Evolutionary conservation across 2,113 vertebrate genomes (phyloP).

Genomic region (Siphamia tubifer): DNA sequence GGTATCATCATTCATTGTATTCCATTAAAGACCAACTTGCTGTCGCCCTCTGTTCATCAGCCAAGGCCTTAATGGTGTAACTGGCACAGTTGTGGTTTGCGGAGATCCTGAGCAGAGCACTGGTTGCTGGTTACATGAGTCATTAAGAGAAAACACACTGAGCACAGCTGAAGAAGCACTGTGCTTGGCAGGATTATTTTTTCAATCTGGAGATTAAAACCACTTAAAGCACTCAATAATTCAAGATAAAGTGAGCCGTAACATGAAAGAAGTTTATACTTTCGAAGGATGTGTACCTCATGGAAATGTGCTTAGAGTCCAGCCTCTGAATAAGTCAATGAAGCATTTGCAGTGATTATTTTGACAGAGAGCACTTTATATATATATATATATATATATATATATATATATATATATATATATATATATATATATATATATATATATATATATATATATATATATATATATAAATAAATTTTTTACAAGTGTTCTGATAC

Average conservation of each 20-base stretch:
- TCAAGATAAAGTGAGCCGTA: constrained; percentile 1
- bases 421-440: too few species aligned
- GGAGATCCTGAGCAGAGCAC: constrained; percentile 26
- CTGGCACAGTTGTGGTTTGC: constrained; percentile 37
- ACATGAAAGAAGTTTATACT: neutral
- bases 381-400: too few species aligned
- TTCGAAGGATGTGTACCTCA: neutral
- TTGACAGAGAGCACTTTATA: neutral
- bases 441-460: too few species aligned
- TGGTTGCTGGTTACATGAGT: constrained; percentile 1
- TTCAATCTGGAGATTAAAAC: neutral
- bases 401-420: too few species aligned
- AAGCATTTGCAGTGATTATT: neutral
- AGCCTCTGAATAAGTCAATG: neutral
- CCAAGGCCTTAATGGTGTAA: constrained; percentile 21
- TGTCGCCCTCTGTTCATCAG: neutral
- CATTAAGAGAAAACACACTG: constrained; percentile 23
- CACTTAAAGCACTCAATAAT: neutral
- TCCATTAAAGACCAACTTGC: constrained; percentile 18
- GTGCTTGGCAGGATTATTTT: neutral
- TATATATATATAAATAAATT: too few species aligned
- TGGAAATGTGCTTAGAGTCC: neutral
- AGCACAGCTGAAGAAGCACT: constrained; percentile 6
- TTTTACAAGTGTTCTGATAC: neutral
- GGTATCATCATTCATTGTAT: constrained; percentile 1